phyloP scores from a whole-genome alignment of 2,888 invertebrate genomes.

The Agonum fuliginosum region DNA sequence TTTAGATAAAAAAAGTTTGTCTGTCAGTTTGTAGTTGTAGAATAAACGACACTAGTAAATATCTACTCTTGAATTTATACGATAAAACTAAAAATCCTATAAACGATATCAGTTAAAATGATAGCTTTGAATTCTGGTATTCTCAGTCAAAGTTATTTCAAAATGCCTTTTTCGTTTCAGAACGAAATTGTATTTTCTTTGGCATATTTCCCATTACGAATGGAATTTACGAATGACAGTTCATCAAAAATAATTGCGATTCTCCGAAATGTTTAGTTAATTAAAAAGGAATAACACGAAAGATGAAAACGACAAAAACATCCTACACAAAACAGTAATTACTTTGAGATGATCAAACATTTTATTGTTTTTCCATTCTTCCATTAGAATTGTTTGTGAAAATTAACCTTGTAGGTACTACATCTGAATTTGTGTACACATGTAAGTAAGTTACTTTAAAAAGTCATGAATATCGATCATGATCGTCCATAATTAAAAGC shows the following conservation, averaged over 20 bases:
- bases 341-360: neutral
- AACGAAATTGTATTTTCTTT: no score
- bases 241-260: neutral
- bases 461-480: constrained; percentile 12
- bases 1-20: neutral
- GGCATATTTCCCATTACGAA: neutral
- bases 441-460: constrained; percentile 4
- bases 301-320: neutral
- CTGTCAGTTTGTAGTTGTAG: no score
- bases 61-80: no score
- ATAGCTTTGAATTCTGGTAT: no score
- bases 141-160: no score
- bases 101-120: no score
- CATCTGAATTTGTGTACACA: neutral
- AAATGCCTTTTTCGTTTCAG: no score
- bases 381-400: neutral
- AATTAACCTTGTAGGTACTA: neutral
- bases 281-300: constrained; percentile 6
- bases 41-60: no score
- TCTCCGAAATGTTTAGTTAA: neutral
- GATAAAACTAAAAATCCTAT: no score
- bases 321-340: neutral
- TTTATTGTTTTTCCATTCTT: constrained; percentile 16
- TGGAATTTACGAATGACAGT: neutral
- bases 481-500: constrained; percentile 24